Conservation (phyloP, 2,113 vertebrate genomes). For the Camelus bactrianus region DNA sequence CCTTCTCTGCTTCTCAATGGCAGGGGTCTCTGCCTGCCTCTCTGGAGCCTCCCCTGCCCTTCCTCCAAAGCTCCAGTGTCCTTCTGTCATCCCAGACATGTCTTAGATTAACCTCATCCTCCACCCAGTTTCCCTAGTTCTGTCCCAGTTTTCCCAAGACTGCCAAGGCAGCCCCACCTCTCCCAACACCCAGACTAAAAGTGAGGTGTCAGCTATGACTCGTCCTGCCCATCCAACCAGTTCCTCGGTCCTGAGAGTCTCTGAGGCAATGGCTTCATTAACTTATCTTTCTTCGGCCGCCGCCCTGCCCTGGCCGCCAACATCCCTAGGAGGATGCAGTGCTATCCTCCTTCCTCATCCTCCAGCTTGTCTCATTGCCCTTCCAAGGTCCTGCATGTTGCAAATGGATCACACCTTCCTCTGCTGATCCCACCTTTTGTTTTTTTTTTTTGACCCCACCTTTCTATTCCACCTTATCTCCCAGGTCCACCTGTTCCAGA, state of each 20-base stretch:
- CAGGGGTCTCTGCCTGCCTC: neutral
- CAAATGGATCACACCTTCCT: neutral
- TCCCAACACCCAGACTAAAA: neutral
- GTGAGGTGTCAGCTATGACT: neutral
- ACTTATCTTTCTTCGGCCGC: neutral
- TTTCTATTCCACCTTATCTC: neutral
- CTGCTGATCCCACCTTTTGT: too few relatives aligned
- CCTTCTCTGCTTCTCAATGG: neutral
- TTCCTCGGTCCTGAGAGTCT: neutral
- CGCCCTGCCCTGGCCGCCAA: neutral
- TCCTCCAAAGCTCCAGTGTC: neutral
- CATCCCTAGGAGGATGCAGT: neutral
- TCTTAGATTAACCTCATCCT: neutral
- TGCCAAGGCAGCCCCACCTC: neutral
- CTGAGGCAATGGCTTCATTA: neutral
- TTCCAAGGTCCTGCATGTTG: accelerated
- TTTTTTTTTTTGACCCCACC: too few relatives aligned
- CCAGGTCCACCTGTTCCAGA: neutral
- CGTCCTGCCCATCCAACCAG: neutral
- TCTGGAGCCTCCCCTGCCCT: neutral
- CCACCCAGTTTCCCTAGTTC: neutral
- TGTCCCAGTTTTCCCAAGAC: neutral
- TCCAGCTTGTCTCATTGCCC: neutral
- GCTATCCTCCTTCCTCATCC: accelerated
- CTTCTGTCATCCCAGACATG: neutral